These are phyloP conservation scores for Ceratoteleas bidentatus DNA, from an alignment of 1,140 invertebrate genomes.

Conservation along the genomic window DNA sequence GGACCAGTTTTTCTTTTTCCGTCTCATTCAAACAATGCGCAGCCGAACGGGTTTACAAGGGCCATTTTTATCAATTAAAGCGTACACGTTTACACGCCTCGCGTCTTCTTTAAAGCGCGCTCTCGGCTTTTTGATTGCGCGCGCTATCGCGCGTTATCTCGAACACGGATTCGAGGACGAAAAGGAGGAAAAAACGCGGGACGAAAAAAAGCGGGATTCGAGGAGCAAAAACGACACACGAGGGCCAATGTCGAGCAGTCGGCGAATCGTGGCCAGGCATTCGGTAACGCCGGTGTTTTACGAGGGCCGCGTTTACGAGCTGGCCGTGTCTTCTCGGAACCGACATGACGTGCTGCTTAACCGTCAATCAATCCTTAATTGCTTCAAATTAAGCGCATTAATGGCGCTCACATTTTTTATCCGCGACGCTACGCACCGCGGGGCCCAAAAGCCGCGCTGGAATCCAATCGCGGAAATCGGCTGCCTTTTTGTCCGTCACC, in stretches of 20 bases:
- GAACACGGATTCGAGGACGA: slow-evolving; percentile 26
- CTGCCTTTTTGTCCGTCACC: background rate
- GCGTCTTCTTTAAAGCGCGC: slow-evolving; percentile 32
- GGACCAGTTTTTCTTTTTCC: slow-evolving; percentile 23
- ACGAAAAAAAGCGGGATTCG: slow-evolving; percentile 2
- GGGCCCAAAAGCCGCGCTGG: slow-evolving; percentile 23
- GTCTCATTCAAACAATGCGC: slow-evolving; percentile 16
- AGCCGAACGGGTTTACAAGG: slow-evolving; percentile 15
- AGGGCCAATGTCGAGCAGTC: slow-evolving; percentile 33
- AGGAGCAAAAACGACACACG: background rate
- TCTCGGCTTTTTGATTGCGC: slow-evolving; percentile 39
- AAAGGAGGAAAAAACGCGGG: slow-evolving; percentile 3
- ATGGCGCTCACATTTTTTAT: slow-evolving; percentile 51
- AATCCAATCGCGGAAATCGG: slow-evolving; percentile 21
- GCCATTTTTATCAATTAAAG: slow-evolving; percentile 54
- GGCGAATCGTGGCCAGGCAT: slow-evolving; percentile 47
- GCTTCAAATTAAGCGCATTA: slow-evolving; percentile 60
- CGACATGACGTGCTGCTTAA: slow-evolving; percentile 46
- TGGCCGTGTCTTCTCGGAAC: slow-evolving; percentile 52
- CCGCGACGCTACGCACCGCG: slow-evolving; percentile 15
- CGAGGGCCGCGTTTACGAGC: slow-evolving; percentile 52
- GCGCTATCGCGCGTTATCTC: slow-evolving; percentile 50
- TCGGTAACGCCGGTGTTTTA: slow-evolving; percentile 60
- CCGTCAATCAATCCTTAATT: slow-evolving; percentile 65
- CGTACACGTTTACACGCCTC: slow-evolving; percentile 43